Percentiles rank a stretch among this genome's conserved stretches.
Conservation (phyloP, 2,113 vertebrate species). For the Burhinus bistriatus region DNA sequence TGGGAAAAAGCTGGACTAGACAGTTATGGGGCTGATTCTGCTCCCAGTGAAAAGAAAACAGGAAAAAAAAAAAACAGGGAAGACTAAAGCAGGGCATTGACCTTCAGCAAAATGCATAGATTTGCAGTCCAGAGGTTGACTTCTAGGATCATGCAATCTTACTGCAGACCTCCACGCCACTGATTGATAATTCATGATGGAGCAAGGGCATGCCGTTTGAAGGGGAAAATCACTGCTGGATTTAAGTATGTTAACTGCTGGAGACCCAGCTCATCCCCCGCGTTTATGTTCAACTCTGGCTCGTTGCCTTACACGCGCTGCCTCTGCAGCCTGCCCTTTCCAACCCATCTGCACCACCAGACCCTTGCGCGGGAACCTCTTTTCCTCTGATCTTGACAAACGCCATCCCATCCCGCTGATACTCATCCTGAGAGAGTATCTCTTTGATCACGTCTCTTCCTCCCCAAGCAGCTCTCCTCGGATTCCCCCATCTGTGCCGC, state of each 20-base stretch:
- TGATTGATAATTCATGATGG: not conserved
- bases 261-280: not conserved
- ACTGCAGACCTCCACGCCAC: not conserved
- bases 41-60: not conserved
- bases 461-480: not conserved
- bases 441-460: not conserved
- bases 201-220: not conserved
- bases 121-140: not conserved
- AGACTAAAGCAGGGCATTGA: not conserved
- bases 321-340: not conserved
- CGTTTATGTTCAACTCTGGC: not conserved
- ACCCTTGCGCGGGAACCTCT: not conserved
- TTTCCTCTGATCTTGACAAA: not conserved
- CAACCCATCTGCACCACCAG: not conserved
- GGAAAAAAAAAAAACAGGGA: not conserved
- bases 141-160: not conserved
- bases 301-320: not conserved
- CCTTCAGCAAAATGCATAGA: not conserved
- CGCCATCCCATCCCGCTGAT: not conserved
- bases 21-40: not conserved
- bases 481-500: not conserved
- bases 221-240: not conserved
- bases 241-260: not conserved
- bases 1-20: conserved; percentile 33
- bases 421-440: not conserved